These are phyloP conservation scores for Nannoperca obscura DNA, from an alignment of 2,797 vertebrate genomes.

Conservation along the genomic window DNA sequence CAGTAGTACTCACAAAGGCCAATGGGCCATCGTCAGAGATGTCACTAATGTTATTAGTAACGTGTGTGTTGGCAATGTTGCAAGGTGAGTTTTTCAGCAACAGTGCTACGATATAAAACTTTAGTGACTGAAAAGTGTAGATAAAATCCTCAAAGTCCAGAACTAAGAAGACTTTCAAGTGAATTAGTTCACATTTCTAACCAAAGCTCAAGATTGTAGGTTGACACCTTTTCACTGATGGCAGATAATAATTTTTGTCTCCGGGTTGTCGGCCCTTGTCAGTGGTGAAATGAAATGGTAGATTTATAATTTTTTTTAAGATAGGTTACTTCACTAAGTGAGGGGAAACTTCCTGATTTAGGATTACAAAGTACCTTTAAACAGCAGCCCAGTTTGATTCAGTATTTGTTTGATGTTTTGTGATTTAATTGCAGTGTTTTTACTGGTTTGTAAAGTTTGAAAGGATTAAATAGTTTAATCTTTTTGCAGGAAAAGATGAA, in stretches of 20 bases:
- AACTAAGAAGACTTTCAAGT: not conserved
- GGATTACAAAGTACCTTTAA: not conserved
- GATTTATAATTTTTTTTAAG: not conserved
- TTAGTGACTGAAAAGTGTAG: not conserved
- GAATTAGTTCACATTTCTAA: not conserved
- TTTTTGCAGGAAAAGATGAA: conserved; percentile 96
- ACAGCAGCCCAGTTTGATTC: not conserved
- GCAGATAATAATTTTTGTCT: not conserved
- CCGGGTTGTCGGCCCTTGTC: not conserved
- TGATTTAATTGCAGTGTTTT: not conserved
- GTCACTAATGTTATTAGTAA: not conserved
- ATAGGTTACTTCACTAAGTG: not conserved
- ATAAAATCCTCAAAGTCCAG: not conserved
- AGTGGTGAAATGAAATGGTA: not conserved
- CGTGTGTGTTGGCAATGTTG: too few relatives aligned
- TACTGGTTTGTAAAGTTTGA: too few relatives aligned
- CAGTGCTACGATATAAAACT: not conserved
- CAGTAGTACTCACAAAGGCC: not conserved
- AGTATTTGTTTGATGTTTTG: not conserved
- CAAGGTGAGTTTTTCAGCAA: too few relatives aligned
- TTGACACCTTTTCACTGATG: not conserved
- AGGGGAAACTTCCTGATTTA: not conserved
- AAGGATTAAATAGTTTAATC: not conserved
- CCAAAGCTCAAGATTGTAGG: not conserved
- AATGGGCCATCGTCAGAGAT: not conserved